Evolutionary conservation across 2,888 invertebrate species (phyloP).

Genomic region (Tipula confusa): DNA sequence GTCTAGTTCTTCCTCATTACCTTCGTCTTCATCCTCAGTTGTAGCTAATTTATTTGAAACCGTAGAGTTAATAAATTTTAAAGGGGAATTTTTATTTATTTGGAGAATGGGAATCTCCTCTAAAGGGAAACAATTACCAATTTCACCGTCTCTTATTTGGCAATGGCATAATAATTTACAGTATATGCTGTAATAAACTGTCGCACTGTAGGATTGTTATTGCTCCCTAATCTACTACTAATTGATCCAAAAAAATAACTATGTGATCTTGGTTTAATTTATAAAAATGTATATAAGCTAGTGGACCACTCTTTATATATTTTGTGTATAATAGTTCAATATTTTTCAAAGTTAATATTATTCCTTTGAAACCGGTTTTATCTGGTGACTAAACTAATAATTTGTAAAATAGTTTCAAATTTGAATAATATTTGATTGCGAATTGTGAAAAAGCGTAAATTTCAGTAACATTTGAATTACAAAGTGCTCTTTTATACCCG

Average conservation of each 20-base stretch:
- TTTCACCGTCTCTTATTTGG: slow-evolving; percentile 31
- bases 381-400: too few relatives aligned
- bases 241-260: slow-evolving; percentile 37
- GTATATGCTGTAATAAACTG: background rate
- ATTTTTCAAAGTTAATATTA: slow-evolving; percentile 33
- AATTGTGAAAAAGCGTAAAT: slow-evolving; percentile 34
- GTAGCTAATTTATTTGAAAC: slow-evolving; percentile 1
- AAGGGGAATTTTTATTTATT: background rate
- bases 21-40: too few relatives aligned
- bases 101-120: background rate
- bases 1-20: background rate
- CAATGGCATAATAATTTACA: slow-evolving; percentile 35
- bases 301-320: slow-evolving; percentile 20
- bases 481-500: background rate
- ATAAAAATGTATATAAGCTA: slow-evolving; percentile 36
- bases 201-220: slow-evolving; percentile 34
- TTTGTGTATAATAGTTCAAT: slow-evolving; percentile 20
- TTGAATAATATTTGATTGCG: slow-evolving; percentile 27
- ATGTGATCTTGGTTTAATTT: slow-evolving; percentile 38
- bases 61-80: background rate
- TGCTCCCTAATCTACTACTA: slow-evolving; percentile 36
- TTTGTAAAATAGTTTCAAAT: slow-evolving; percentile 28
- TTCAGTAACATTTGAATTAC: slow-evolving; percentile 32
- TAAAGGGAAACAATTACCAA: slow-evolving; percentile 29
- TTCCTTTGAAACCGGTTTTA: slow-evolving; percentile 35